Conservation (phyloP, 2,888 invertebrate species). For the Ormyrus labotus region DNA sequence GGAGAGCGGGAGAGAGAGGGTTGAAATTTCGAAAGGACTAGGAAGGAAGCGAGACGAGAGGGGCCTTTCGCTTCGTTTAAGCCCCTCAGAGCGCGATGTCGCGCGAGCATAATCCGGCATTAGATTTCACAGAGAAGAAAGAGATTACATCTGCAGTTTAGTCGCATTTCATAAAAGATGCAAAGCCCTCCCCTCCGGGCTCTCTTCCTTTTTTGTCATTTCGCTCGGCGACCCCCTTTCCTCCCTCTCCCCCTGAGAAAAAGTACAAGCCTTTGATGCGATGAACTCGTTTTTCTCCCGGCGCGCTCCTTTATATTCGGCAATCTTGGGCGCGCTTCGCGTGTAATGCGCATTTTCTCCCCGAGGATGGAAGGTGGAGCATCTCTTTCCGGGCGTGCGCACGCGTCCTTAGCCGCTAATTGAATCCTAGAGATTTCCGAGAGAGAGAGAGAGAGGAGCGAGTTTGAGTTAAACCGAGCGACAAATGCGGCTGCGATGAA, state of each 20-base stretch:
- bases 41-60: conserved; percentile 16
- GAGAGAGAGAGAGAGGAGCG: background rate
- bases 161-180: conserved; percentile 55
- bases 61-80: conserved; percentile 29
- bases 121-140: conserved; percentile 52
- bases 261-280: conserved; percentile 53
- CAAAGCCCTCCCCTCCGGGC: conserved; percentile 17
- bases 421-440: conserved; percentile 41
- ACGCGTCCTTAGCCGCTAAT: conserved; percentile 16
- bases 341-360: conserved; percentile 39
- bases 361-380: no score
- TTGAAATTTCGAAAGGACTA: conserved; percentile 52
- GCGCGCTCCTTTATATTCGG: conserved; percentile 46
- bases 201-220: background rate
- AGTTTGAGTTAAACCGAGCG: conserved; percentile 41
- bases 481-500: conserved; percentile 46
- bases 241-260: background rate
- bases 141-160: conserved; percentile 57
- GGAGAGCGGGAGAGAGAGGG: conserved; percentile 43
- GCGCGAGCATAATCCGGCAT: conserved; percentile 51
- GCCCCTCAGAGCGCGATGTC: conserved; percentile 29
- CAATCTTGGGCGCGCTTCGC: conserved; percentile 45
- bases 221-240: background rate
- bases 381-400: background rate
- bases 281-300: conserved; percentile 50